A percentile compares a stretch with the other conserved stretches of the same genome.
Evolutionary conservation across 2,888 invertebrate genomes (phyloP).

Genomic region (Operophtera brumata): DNA sequence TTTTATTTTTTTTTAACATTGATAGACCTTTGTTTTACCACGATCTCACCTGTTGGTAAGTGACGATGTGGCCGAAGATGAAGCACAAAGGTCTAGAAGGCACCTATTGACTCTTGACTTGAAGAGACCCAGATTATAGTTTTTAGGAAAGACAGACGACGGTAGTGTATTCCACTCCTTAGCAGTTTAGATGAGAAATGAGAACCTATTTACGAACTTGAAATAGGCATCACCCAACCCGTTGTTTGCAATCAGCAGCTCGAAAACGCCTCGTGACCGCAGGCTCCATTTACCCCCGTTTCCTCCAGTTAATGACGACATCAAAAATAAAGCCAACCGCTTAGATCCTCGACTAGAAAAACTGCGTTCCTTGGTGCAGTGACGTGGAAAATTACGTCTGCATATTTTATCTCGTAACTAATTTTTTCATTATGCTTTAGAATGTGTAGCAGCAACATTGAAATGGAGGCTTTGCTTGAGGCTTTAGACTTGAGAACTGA

Average conservation of each 20-base stretch:
- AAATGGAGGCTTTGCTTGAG: background rate
- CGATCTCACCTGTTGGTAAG: no score
- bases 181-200: no score
- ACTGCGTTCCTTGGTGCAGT: constrained; percentile 58
- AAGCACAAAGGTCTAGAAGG: no score
- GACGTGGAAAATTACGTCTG: constrained; percentile 61
- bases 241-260: constrained; percentile 62
- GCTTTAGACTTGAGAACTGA: constrained; percentile 3
- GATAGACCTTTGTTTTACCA: no score
- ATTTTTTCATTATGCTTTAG: constrained; percentile 4
- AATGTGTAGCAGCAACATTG: constrained; percentile 12
- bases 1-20: no score
- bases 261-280: constrained; percentile 58
- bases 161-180: no score
- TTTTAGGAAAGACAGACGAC: no score
- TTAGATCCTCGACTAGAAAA: constrained; percentile 57
- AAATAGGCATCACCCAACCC: no score
- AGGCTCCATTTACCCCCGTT: constrained; percentile 63
- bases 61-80: no score
- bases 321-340: constrained; percentile 59
- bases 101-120: no score
- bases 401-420: constrained; percentile 13
- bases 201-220: no score
- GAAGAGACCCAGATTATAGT: no score
- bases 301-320: constrained; percentile 75